Base-by-base conservation (phyloP, 2,113 vertebrate species). In the Hippocampus barbouri region DNA sequence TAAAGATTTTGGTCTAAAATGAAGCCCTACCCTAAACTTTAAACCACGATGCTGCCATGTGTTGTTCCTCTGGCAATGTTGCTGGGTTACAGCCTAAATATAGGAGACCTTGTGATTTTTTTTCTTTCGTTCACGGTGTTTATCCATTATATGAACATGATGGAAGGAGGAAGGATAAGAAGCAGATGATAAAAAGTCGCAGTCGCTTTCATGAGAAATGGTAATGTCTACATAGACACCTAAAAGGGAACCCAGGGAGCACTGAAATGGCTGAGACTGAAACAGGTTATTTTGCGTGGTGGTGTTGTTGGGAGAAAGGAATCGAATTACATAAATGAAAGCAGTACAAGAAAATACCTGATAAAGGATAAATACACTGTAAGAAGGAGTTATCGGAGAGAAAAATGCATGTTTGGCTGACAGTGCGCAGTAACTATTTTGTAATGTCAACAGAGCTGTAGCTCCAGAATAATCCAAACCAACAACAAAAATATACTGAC, bases 401-500 rank as follows among this genome's bases (percentile, higher is more conserved):
- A 4, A 12, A 60, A 20, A 66, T 25, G 5, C 59, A 18, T 1
- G 3, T 47, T 65, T 45, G 63, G 63, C 43, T 66, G 4, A 18
- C 5, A 25, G 12, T 45, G 9, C 16, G 12, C 41, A 8, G 5
- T n/a, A 25, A 65, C 8, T n/a, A 20, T 54, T 8, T 66, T 12
- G 51, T 38, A 64, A 16, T 10, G 66, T 2, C 47, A 27, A 45
- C n/a, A 53, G 7, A 21, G 16, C 49, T 61, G 16, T 67, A 68
- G 8, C 25, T 61, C 30, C 47, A 60, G 27, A 69, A 45, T 16
- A 21, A 15, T 78, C 60, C 60, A 60, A 79, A 77, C 71, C 82
- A 54, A 38, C 8, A 71, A 16, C 47, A 79, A 56, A 89, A 80
- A 25, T 67, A 82, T 68, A 67, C 67, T 66, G 27, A 16, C 14